Base-by-base conservation (phyloP, 2,888 invertebrate species). In the Mycogona germanica region DNA sequence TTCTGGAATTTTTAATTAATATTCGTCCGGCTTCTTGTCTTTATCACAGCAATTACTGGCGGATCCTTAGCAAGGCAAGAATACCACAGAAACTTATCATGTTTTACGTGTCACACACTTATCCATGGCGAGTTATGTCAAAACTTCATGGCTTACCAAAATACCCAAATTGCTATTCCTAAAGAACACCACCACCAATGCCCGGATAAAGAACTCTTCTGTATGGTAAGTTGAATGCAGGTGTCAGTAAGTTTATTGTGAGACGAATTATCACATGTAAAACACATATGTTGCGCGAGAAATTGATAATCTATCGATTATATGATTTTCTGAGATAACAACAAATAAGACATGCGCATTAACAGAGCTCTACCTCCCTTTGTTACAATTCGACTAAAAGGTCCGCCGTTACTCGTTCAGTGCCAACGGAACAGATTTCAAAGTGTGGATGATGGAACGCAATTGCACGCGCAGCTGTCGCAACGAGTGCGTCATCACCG, bases 401-500 rank as follows among this genome's bases (percentile, higher is more conserved):
- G 53, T 48, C 40, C 53, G 53, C 2, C 32, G 47, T 12, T 47
- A 9, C 28, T 29, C 53, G 2, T 53, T 25, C 29, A 53, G 38
- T 26, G 38, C 38, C n/a, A 46, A 53, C 19, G 38, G 40, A 4
- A 47, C 26, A 21, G 47, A 53, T 28, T 29, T 45, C 14, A 47
- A 53, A 47, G 38, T 32, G 2, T 53, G 46, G 38, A 47, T 47
- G 47, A 38, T 53, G 46, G 53, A 53, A 25, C 46, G 53, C 19
- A 38, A 45, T 17, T 53, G 53, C 21, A 19, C 53, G 25, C 19
- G 25, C 23, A 25, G 19, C 12, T 53, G 53, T 25, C 9, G 14
- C 19, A 53, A 37, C 23, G 53, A 53, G 30, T 53, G 53, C 28
- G 37, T 53, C 14, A 47, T 47, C n/a, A 47, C 47, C 9, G 53